Evolutionary conservation across 2,113 vertebrate species (phyloP).

Genomic region (Indicator maculatus): DNA sequence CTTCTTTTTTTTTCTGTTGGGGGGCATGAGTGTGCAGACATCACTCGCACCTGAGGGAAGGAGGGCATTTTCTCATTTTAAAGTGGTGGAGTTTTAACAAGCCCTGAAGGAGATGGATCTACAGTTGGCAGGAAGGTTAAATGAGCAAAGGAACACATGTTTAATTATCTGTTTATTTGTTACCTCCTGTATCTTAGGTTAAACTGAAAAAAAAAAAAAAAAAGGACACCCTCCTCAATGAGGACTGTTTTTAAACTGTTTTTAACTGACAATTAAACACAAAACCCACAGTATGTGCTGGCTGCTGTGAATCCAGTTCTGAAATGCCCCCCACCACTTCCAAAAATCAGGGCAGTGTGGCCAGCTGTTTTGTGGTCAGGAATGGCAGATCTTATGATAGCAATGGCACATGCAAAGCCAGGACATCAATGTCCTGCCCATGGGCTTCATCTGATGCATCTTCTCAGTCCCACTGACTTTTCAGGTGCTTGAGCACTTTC

Average conservation of each 20-base stretch:
- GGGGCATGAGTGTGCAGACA: too few relatives aligned
- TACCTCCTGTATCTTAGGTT: background rate
- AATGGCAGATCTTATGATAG: background rate
- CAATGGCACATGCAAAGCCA: accelerated
- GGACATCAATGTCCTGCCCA: background rate
- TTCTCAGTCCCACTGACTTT: background rate
- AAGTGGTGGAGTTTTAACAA: background rate
- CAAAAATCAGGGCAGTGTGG: background rate
- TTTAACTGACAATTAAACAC: background rate
- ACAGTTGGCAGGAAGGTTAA: background rate
- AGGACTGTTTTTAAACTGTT: background rate
- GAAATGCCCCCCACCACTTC: background rate
- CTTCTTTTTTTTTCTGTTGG: background rate
- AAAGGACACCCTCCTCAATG: background rate
- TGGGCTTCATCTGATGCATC: background rate
- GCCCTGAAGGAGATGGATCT: background rate
- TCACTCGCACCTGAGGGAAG: background rate
- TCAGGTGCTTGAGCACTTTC: background rate
- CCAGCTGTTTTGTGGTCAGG: background rate
- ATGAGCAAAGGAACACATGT: background rate
- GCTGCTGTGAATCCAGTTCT: background rate
- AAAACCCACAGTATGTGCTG: background rate
- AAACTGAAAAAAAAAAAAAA: background rate
- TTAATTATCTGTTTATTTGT: background rate
- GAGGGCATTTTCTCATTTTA: background rate